These are phyloP conservation scores for Phalacrocorax aristotelis DNA, from an alignment of 2,113 vertebrate species.

Conservation along the genomic window DNA sequence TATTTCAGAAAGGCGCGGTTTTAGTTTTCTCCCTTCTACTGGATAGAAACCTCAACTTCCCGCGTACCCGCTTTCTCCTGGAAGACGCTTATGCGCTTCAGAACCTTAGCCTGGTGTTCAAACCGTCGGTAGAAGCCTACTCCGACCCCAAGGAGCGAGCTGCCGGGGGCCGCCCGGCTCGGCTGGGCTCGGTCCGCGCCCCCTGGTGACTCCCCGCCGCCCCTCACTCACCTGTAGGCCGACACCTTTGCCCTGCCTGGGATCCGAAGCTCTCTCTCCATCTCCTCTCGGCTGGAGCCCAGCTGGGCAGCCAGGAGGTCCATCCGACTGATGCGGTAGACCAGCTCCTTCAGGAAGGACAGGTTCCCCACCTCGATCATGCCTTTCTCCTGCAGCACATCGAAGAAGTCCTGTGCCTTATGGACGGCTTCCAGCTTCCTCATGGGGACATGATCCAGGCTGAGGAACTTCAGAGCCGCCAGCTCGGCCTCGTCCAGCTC, in stretches of 20 bases:
- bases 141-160: background rate
- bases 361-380: too few species aligned
- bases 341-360: slow-evolving; percentile 64
- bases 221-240: slow-evolving; percentile 18
- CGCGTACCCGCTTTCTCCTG: fast-evolving
- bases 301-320: slow-evolving; percentile 53
- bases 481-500: slow-evolving; percentile 48
- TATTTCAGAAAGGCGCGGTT: background rate
- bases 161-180: too few species aligned
- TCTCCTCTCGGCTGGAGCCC: slow-evolving; percentile 1
- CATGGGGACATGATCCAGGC: background rate
- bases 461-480: slow-evolving; percentile 71
- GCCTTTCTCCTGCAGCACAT: too few species aligned
- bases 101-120: fast-evolving
- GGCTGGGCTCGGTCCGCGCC: too few species aligned
- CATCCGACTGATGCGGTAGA: slow-evolving; percentile 47
- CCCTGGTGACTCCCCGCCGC: background rate
- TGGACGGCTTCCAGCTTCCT: too few species aligned
- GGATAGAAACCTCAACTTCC: too few species aligned
- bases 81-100: background rate
- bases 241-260: slow-evolving; percentile 48
- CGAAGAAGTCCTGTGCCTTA: too few species aligned
- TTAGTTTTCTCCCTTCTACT: background rate
- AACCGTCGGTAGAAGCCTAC: fast-evolving
- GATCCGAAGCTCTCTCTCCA: slow-evolving; percentile 36